Percentiles rank a stretch among this genome's conserved stretches.
Conservation (phyloP, 92 coral and sea anemone genomes). For the Parazoanthus darwini region DNA sequence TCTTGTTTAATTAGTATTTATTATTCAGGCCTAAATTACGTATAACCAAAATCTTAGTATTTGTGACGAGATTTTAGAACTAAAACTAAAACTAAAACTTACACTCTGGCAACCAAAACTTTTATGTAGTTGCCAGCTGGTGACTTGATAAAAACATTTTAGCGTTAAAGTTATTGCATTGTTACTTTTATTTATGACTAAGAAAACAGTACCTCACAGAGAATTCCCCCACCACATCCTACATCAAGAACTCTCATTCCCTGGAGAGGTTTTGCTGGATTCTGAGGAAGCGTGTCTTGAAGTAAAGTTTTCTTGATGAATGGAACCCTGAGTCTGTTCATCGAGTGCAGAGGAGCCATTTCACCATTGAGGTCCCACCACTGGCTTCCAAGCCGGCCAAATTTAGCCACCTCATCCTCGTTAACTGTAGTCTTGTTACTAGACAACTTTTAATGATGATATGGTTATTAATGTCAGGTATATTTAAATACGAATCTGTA, state of each 20-base stretch:
- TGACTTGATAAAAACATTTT: too few relatives aligned
- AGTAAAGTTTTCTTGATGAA: conserved; percentile 73
- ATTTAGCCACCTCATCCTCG: conserved; percentile 83
- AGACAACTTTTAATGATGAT: not conserved
- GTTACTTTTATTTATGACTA: too few relatives aligned
- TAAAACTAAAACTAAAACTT: too few relatives aligned
- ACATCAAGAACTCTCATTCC: conserved; percentile 76
- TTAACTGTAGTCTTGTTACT: conserved; percentile 66
- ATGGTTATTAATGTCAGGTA: too few relatives aligned
- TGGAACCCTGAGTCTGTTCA: conserved; percentile 91
- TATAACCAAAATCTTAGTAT: too few relatives aligned
- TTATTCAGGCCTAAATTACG: too few relatives aligned
- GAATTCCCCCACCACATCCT: conserved; percentile 97
- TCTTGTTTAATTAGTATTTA: too few relatives aligned
- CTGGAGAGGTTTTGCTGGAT: conserved; percentile 61
- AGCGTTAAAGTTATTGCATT: too few relatives aligned
- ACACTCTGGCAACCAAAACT: too few relatives aligned
- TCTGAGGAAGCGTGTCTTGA: not conserved
- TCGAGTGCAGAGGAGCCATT: conserved; percentile 84
- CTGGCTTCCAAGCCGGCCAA: conserved; percentile 78
- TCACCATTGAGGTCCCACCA: conserved; percentile 95
- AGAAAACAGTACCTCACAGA: conserved; percentile 69
- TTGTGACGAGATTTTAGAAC: too few relatives aligned
- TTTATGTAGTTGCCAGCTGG: too few relatives aligned
- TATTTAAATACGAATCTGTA: too few relatives aligned